These are phyloP conservation scores for Toxotes chatareus DNA, from an alignment of 2,113 vertebrate genomes.

Conservation along the genomic window DNA sequence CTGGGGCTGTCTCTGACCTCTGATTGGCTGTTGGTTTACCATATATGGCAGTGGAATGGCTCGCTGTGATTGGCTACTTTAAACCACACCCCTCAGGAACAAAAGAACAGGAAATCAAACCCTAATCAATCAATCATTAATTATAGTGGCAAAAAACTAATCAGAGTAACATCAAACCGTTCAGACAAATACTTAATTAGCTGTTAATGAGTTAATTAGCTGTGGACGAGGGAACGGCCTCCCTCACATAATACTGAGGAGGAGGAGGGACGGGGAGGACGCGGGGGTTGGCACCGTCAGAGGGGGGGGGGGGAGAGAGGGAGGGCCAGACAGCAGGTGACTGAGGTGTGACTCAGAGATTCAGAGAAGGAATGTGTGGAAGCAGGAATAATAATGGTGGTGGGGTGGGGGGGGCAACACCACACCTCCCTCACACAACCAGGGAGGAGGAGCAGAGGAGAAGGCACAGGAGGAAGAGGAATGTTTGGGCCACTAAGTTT, in stretches of 20 bases:
- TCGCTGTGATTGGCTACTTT: constrained; percentile 53
- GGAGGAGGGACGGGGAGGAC: neutral
- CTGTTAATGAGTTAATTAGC: constrained; percentile 23
- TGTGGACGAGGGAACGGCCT: constrained; percentile 12
- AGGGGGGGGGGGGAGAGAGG: neutral
- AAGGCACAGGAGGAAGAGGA: neutral
- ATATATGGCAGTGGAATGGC: constrained; percentile 74
- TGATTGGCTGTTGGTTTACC: constrained; percentile 56
- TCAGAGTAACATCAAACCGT: constrained; percentile 11
- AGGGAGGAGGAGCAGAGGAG: neutral
- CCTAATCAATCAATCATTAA: constrained; percentile 22
- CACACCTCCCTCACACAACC: neutral
- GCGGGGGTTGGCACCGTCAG: constrained; percentile 9
- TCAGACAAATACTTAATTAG: constrained; percentile 29
- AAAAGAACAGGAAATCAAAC: constrained; percentile 26
- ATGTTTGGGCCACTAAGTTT: constrained; percentile 24
- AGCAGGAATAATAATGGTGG: constrained; percentile 1
- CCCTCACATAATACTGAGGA: constrained; percentile 3
- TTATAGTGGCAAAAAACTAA: constrained; percentile 37
- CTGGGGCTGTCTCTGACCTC: constrained; percentile 26
- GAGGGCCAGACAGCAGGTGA: neutral
- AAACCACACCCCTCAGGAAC: constrained; percentile 7
- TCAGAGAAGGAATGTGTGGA: constrained; percentile 49
- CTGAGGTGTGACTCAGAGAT: neutral
- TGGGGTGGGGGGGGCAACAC: neutral